Base-by-base conservation (phyloP, 2,888 invertebrate genomes). In the Dromius quadrimaculatus region DNA sequence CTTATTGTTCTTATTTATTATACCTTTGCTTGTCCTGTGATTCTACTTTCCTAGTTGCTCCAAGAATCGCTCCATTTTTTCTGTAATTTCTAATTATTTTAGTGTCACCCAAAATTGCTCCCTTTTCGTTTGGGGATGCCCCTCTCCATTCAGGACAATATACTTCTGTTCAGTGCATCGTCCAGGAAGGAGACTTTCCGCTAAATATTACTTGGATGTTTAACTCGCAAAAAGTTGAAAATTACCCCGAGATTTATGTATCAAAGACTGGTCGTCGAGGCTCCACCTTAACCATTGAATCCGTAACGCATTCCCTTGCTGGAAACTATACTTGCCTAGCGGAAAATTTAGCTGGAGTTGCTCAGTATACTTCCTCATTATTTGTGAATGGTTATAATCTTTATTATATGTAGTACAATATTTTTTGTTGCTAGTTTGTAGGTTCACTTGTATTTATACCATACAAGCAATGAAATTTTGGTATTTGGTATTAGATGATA, bases 101-200 rank as follows among this genome's bases (percentile, higher is more conserved):
- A 93, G 93, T 93, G 84, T 81, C 89, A 79, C 93, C 93, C 81
- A 90, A 89, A 83, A 92, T 93, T 83, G 89, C 87, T 83, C 92
- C 92, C 78, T 93, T 93, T 84, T 88, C 88, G 81, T 92, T 93
- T 83, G 92, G 92, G 74, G 86, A 88, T 81, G 87, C 88, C 75
- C 90, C 92, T 77, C 88, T 92, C 77, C 89, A 89, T 82, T 90
- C 90, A 79, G 93, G 92, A 75, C 92, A 92, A 82, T 90, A 92
- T 73, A 91, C 90, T 76, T 92, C 93, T 83, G 87, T 90, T 75
- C 89, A 87, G 80, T 86, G 90, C 84, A 85, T 88, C 85, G 85
- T 88, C 71, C 84, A 85, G 38, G 84, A 86, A 76, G 91, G 89
- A 71, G 87, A 87, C 79, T 78, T 81, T 62, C 87, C 86, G 71